These are phyloP conservation scores for Drosophila flavopinicola DNA, from an alignment of 2,888 invertebrate genomes.

Conservation along the genomic window DNA sequence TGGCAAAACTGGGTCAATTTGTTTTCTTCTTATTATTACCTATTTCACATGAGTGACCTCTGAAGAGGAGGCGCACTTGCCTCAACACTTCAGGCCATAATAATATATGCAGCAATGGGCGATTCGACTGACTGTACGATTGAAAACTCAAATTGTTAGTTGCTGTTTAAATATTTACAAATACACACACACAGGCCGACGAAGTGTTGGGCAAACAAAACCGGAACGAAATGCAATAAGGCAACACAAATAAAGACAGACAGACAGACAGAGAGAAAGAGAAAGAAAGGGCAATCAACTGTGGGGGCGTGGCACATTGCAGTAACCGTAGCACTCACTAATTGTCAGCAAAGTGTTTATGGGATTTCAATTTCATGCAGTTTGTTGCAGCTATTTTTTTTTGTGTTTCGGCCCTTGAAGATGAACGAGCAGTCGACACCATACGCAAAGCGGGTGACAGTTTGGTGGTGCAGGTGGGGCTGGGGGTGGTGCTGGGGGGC, in stretches of 20 bases:
- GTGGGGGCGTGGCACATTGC: slow-evolving; percentile 31
- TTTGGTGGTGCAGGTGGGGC: background rate
- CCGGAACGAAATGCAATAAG: slow-evolving; percentile 44
- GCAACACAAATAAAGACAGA: slow-evolving; percentile 16
- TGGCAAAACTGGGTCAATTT: slow-evolving; percentile 36
- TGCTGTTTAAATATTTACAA: slow-evolving; percentile 35
- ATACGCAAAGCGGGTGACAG: slow-evolving; percentile 5
- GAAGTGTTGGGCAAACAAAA: slow-evolving; percentile 59
- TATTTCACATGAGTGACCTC: slow-evolving; percentile 10
- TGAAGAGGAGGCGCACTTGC: slow-evolving; percentile 18
- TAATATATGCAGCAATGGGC: background rate
- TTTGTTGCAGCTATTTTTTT: slow-evolving; percentile 7
- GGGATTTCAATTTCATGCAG: slow-evolving; percentile 53
- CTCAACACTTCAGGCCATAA: background rate
- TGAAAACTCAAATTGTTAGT: slow-evolving; percentile 26
- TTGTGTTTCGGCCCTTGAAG: slow-evolving; percentile 46
- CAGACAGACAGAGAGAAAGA: slow-evolving; percentile 9
- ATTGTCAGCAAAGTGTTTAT: slow-evolving; percentile 71
- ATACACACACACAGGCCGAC: background rate
- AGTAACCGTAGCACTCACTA: slow-evolving; percentile 59
- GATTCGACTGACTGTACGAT: slow-evolving; percentile 19
- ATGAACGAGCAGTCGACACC: slow-evolving; percentile 29
- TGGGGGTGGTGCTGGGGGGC: too few species aligned
- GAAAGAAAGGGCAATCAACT: slow-evolving; percentile 21
- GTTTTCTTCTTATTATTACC: slow-evolving; percentile 8